Percentiles rank a stretch among this genome's conserved stretches.
These are phyloP conservation scores for Paratilapia polleni DNA, from an alignment of 2,113 vertebrate genomes.

Conservation along the genomic window DNA sequence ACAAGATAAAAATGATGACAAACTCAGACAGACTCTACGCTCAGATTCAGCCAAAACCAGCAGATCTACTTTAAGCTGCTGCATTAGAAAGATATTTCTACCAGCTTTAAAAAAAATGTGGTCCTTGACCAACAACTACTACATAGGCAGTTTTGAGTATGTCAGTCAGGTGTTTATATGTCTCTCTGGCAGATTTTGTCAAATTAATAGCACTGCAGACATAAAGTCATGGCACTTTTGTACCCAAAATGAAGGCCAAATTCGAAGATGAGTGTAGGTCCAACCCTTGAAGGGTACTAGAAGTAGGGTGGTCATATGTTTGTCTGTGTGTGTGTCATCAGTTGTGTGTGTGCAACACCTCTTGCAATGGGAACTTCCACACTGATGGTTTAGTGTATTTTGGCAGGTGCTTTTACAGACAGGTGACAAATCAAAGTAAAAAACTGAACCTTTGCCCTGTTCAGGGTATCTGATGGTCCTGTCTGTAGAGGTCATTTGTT, in stretches of 20 bases:
- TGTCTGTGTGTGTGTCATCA: background rate
- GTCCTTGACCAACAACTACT: background rate
- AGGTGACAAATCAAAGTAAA: background rate
- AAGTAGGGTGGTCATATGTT: background rate
- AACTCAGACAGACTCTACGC: background rate
- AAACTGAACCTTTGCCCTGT: background rate
- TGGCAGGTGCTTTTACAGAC: background rate
- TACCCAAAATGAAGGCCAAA: background rate
- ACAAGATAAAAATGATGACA: background rate
- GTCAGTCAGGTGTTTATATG: background rate
- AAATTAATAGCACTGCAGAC: accelerated
- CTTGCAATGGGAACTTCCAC: background rate
- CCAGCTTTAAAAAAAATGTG: background rate
- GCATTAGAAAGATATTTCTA: background rate
- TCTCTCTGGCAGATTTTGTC: background rate
- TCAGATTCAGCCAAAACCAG: background rate
- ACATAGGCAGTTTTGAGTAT: background rate
- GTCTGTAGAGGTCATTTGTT: background rate
- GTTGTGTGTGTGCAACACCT: background rate
- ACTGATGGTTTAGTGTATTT: background rate
- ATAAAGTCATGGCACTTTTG: background rate
- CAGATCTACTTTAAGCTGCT: background rate
- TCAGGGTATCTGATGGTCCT: background rate
- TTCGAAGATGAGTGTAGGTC: background rate
- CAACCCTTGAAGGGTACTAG: background rate